A percentile compares a stretch with the other conserved stretches of the same genome.
phyloP scores from a whole-genome alignment of 1,140 invertebrate genomes.

The Berghia stephanieae region DNA sequence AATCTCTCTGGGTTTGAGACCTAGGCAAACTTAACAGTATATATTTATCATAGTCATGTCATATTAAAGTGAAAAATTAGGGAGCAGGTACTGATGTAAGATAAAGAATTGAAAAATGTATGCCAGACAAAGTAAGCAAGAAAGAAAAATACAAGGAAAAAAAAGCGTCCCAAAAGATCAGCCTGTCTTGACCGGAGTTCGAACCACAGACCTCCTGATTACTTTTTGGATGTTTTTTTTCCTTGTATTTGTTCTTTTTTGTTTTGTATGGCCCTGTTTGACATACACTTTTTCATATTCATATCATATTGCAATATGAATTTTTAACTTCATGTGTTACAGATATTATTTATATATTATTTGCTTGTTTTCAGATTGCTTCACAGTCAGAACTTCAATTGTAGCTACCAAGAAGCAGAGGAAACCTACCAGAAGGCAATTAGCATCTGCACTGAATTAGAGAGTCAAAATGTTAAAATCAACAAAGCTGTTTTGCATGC shows the following conservation, averaged over 20 bases:
- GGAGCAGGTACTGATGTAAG: too few relatives aligned
- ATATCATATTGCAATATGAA: background rate
- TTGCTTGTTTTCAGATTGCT: conserved; percentile 74
- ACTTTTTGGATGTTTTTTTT: background rate
- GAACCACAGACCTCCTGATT: too few relatives aligned
- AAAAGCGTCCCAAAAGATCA: too few relatives aligned
- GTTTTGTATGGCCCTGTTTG: background rate
- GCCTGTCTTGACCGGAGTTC: too few relatives aligned
- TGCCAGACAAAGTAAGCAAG: too few relatives aligned
- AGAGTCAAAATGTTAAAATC: conserved; percentile 64
- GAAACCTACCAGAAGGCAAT: conserved; percentile 74
- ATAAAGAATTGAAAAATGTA: too few relatives aligned
- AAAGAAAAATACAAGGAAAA: too few relatives aligned
- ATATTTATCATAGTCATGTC: too few relatives aligned
- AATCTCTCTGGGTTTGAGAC: too few relatives aligned
- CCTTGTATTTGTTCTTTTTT: background rate
- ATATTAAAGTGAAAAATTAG: too few relatives aligned
- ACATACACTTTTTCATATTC: background rate
- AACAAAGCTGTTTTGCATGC: conserved; percentile 79
- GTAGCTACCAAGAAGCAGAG: conserved; percentile 77
- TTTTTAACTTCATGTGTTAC: background rate
- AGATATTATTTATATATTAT: conserved; percentile 4
- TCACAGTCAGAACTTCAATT: conserved; percentile 82
- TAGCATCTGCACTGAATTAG: conserved; percentile 70
- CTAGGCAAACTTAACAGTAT: too few relatives aligned